phyloP scores from a whole-genome alignment of 2,797 vertebrate species.

The Meriones psammophilus region DNA sequence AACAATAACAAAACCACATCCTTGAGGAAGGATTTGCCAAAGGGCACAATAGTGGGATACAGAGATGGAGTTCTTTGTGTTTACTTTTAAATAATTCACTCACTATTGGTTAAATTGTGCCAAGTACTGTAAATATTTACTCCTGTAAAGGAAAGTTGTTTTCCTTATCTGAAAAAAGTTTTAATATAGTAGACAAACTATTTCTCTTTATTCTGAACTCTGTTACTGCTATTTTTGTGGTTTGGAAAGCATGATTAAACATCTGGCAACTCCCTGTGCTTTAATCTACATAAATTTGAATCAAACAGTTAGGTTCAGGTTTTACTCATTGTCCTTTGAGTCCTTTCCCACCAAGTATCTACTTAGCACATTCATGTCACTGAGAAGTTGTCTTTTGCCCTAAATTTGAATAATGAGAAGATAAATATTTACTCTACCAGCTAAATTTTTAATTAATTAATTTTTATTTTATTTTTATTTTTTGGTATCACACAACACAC shows the following conservation, averaged over 20 bases:
- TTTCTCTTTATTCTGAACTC: constrained; percentile 42
- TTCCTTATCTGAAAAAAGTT: constrained; percentile 38
- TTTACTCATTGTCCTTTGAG: not conserved
- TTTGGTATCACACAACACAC: not conserved
- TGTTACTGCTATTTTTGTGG: constrained; percentile 34
- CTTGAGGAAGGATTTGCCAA: not conserved
- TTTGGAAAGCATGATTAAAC: constrained; percentile 43
- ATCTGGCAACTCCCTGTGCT: not conserved
- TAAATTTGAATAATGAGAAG: not conserved
- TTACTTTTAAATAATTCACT: constrained; percentile 51
- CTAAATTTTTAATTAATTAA: not conserved
- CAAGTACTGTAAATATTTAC: not conserved
- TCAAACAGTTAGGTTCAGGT: not conserved
- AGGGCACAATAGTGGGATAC: not conserved
- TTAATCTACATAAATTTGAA: constrained; percentile 32
- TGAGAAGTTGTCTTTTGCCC: not conserved
- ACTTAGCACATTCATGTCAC: not conserved
- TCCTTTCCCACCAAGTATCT: not conserved
- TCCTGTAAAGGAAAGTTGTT: not conserved
- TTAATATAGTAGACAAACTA: constrained; percentile 28
- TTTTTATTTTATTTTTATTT: no score
- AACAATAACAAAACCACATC: not conserved
- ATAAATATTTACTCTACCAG: not conserved
- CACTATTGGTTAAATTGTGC: not conserved
- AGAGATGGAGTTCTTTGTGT: not conserved